phyloP scores from a whole-genome alignment of 2,888 invertebrate species.

The Calameuta idolon region DNA sequence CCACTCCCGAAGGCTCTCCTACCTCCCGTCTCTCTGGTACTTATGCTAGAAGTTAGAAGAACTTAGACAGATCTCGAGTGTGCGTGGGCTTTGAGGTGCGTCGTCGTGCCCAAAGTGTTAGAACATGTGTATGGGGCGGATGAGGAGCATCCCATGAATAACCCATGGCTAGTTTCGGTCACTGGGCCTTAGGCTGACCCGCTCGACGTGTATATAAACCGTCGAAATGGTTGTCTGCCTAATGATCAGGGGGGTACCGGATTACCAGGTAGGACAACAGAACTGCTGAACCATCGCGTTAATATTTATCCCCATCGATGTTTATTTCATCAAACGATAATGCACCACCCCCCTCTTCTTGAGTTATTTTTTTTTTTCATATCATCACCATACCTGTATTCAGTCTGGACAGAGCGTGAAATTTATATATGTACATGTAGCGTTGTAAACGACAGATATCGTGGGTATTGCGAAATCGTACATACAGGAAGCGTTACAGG shows the following conservation, averaged over 20 bases:
- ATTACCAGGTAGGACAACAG: slow-evolving; percentile 23
- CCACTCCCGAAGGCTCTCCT: neutral
- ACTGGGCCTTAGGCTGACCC: neutral
- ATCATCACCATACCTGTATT: neutral
- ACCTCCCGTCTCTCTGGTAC: neutral
- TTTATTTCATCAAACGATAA: slow-evolving; percentile 17
- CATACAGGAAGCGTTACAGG: neutral
- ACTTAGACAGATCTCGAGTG: neutral
- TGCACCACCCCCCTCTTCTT: neutral
- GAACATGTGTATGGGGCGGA: slow-evolving; percentile 13
- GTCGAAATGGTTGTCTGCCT: slow-evolving; percentile 22
- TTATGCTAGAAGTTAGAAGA: neutral
- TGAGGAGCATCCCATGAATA: slow-evolving; percentile 14
- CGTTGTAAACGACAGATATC: neutral
- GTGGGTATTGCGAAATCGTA: neutral
- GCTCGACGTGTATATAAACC: slow-evolving; percentile 22
- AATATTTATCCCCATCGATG: slow-evolving; percentile 46
- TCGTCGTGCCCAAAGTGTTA: slow-evolving; percentile 10
- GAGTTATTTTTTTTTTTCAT: neutral
- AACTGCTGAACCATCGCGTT: slow-evolving; percentile 48
- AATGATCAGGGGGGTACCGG: slow-evolving; percentile 22
- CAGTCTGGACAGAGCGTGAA: neutral
- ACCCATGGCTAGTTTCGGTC: slow-evolving; percentile 3
- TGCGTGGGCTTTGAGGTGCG: slow-evolving; percentile 13
- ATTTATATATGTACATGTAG: neutral